Conservation (phyloP, 2,113 vertebrate species). For the Arvicanthis niloticus region DNA sequence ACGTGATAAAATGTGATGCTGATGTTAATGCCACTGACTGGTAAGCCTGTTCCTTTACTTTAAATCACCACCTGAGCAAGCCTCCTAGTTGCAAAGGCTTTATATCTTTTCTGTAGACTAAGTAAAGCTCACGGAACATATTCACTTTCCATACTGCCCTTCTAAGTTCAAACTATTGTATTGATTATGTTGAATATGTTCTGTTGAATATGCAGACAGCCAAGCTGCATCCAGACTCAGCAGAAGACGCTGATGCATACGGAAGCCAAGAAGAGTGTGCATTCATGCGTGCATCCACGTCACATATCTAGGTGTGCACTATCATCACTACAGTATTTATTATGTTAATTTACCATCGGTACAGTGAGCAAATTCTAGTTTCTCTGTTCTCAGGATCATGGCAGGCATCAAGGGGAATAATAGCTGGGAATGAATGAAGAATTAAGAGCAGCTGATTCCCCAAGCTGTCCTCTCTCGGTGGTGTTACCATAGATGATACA, state of each 20-base stretch:
- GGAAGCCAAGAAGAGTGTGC: rapidly evolving
- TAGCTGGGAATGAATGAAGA: not conserved
- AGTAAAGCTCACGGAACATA: not conserved
- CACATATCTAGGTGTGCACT: not conserved
- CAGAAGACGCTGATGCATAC: not conserved
- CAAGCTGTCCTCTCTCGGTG: not conserved
- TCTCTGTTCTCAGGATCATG: not conserved
- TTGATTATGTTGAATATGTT: not conserved
- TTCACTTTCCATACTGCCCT: not conserved
- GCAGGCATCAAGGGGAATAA: not conserved
- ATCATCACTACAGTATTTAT: not conserved
- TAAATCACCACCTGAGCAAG: not conserved
- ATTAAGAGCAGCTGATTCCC: not conserved
- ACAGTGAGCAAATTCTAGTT: not conserved
- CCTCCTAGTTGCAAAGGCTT: not conserved
- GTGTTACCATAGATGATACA: not conserved
- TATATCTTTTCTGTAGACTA: not conserved
- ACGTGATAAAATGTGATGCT: constrained; percentile 41
- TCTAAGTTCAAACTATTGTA: not conserved
- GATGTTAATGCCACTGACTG: constrained; percentile 44
- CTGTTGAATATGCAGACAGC: not conserved
- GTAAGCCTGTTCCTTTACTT: constrained; percentile 14
- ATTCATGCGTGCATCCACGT: not conserved
- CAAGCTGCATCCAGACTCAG: not conserved
- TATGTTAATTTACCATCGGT: not conserved